These are phyloP conservation scores for Chionodraco myersi DNA, from an alignment of 2,113 vertebrate species.

Conservation along the genomic window DNA sequence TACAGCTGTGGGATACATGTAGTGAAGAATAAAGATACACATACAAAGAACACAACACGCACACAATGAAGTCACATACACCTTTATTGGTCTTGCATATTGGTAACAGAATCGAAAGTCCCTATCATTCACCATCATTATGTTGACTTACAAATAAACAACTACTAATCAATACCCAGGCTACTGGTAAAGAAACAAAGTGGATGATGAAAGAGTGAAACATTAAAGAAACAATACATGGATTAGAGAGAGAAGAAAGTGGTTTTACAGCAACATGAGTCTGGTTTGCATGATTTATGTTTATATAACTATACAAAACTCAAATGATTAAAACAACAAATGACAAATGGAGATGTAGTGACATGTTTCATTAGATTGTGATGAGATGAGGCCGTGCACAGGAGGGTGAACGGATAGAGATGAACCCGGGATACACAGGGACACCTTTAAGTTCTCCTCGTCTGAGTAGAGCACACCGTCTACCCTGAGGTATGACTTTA, in stretches of 20 bases:
- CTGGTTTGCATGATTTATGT: neutral
- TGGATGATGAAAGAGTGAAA: constrained; percentile 34
- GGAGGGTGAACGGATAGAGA: neutral
- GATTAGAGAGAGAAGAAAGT: constrained; percentile 9
- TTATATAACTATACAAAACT: constrained; percentile 32
- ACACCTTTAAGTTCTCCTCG: too few species aligned
- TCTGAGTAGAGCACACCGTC: too few species aligned
- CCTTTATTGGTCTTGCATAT: constrained; percentile 68
- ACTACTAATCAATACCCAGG: constrained; percentile 46
- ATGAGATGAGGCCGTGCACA: constrained; percentile 6
- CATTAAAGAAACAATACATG: constrained; percentile 17
- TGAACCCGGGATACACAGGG: too few species aligned
- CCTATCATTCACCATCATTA: constrained; percentile 43
- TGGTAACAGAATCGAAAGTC: constrained; percentile 47
- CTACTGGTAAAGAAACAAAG: constrained; percentile 47
- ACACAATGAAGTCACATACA: constrained; percentile 45
- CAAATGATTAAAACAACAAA: constrained; percentile 14
- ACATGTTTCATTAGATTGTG: neutral
- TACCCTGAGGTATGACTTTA: too few species aligned
- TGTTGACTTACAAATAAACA: constrained; percentile 41
- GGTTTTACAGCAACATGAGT: neutral
- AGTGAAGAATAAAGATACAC: neutral
- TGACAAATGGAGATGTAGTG: neutral
- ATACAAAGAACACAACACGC: neutral
- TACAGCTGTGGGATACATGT: neutral